Percentiles rank a stretch among this genome's conserved stretches.
Evolutionary conservation across 2,888 invertebrate genomes (phyloP).

Genomic region (Oligia strigilis): DNA sequence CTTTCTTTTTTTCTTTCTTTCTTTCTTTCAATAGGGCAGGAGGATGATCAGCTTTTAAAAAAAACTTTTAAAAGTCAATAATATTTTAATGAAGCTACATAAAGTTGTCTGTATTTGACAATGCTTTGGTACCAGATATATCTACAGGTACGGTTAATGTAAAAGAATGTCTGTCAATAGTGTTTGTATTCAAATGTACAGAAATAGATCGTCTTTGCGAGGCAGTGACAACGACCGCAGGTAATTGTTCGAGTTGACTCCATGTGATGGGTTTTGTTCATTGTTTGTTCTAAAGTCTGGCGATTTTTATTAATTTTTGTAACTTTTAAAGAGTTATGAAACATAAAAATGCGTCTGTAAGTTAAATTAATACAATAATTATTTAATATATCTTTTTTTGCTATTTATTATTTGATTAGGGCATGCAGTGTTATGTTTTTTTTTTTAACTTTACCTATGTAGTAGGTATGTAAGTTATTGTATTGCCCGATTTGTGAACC

Average conservation of each 20-base stretch:
- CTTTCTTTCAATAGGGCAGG: too few species aligned
- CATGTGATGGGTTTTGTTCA: slow-evolving; percentile 32
- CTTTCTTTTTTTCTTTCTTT: too few species aligned
- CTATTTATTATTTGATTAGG: too few species aligned
- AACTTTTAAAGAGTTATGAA: not conserved
- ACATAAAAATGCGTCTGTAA: not conserved
- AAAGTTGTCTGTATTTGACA: not conserved
- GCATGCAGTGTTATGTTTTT: too few species aligned
- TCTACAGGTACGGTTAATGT: slow-evolving; percentile 11
- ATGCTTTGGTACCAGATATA: not conserved
- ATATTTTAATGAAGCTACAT: not conserved
- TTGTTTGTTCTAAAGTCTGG: slow-evolving; percentile 35
- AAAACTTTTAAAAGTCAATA: not conserved
- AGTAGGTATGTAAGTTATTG: too few species aligned
- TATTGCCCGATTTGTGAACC: too few species aligned
- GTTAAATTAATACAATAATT: not conserved
- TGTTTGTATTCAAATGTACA: slow-evolving; percentile 62
- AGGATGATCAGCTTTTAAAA: slow-evolving; percentile 1
- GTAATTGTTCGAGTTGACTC: slow-evolving; percentile 38
- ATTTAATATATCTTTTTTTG: too few species aligned
- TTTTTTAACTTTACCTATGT: too few species aligned
- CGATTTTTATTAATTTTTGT: not conserved
- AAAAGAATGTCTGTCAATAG: slow-evolving; percentile 50
- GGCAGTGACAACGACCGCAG: slow-evolving; percentile 59
- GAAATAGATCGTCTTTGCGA: slow-evolving; percentile 56